Conservation (phyloP, 2,797 vertebrate species). For the Galaxias olidus region DNA sequence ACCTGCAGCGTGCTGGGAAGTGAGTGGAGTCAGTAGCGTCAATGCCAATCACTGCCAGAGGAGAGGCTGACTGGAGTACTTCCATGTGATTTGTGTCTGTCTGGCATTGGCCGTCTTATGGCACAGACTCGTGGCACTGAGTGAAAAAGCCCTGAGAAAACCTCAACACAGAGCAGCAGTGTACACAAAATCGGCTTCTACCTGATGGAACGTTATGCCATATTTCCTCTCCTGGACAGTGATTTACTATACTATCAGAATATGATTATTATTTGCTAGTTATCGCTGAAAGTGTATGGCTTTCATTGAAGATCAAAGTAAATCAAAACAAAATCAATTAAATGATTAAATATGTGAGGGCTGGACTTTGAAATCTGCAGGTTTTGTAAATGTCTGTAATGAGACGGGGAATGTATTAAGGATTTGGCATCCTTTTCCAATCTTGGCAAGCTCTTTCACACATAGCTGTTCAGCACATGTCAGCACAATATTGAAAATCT, state of each 20-base stretch:
- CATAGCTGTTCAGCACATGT: conserved; percentile 38
- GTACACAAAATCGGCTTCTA: not conserved
- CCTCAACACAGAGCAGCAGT: not conserved
- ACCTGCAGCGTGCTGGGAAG: conserved; percentile 28
- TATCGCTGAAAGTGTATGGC: too few relatives aligned
- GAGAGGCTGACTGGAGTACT: conserved; percentile 28
- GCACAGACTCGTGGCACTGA: not conserved
- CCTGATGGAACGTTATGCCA: conserved; percentile 28
- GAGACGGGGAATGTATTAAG: not conserved
- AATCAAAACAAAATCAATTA: too few relatives aligned
- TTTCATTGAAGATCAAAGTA: too few relatives aligned
- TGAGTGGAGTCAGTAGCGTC: not conserved
- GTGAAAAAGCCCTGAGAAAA: conserved; percentile 11
- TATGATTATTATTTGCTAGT: too few relatives aligned
- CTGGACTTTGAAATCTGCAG: too few relatives aligned
- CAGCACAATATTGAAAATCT: conserved; percentile 41
- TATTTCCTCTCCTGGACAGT: conserved; percentile 9
- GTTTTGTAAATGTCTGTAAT: too few relatives aligned
- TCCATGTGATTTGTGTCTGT: conserved; percentile 28
- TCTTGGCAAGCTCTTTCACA: conserved; percentile 11
- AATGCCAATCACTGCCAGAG: conserved; percentile 27
- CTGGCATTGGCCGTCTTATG: conserved; percentile 17
- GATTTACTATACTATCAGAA: too few relatives aligned
- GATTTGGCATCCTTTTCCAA: not conserved
- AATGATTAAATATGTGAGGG: too few relatives aligned